A percentile compares a stretch with the other conserved stretches of the same genome.
Conservation (phyloP, 1,140 invertebrate genomes). For the Heliconius nattereri region DNA sequence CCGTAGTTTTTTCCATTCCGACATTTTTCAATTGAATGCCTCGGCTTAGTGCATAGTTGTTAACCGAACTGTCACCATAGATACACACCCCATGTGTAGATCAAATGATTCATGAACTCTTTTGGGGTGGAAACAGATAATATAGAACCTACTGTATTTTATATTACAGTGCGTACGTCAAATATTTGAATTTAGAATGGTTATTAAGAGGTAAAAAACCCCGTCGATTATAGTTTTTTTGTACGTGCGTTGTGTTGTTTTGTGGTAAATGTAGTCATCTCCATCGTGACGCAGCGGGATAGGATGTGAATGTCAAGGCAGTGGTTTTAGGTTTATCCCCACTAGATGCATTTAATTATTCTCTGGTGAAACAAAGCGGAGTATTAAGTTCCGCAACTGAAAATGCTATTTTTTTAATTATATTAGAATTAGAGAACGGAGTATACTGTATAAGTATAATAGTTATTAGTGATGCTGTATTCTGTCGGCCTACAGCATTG, state of each 20-base stretch:
- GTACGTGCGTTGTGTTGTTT: neutral
- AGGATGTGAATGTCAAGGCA: too few species aligned
- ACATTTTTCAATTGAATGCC: neutral
- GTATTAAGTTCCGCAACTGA: too few species aligned
- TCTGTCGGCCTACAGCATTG: too few species aligned
- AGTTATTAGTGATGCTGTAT: too few species aligned
- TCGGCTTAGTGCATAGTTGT: neutral
- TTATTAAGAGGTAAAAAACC: neutral
- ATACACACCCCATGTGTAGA: neutral
- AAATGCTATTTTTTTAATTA: too few species aligned
- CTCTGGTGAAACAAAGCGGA: too few species aligned
- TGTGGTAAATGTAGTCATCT: neutral
- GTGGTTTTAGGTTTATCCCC: too few species aligned
- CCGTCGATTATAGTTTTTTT: neutral
- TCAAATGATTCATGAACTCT: slow-evolving; percentile 1
- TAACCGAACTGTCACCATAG: slow-evolving; percentile 10
- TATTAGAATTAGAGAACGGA: too few species aligned
- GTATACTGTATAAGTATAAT: too few species aligned
- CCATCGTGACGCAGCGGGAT: too few species aligned
- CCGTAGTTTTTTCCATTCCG: neutral
- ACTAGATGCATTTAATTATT: too few species aligned
- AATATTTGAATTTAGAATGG: slow-evolving; percentile 7
- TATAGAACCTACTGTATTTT: neutral
- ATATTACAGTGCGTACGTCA: neutral
- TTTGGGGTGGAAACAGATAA: neutral